A percentile compares a stretch with the other conserved stretches of the same genome.
These are phyloP conservation scores for Ptychodera flava DNA, from an alignment of 35 echinoderm and acorn worm species.

Conservation along the genomic window DNA sequence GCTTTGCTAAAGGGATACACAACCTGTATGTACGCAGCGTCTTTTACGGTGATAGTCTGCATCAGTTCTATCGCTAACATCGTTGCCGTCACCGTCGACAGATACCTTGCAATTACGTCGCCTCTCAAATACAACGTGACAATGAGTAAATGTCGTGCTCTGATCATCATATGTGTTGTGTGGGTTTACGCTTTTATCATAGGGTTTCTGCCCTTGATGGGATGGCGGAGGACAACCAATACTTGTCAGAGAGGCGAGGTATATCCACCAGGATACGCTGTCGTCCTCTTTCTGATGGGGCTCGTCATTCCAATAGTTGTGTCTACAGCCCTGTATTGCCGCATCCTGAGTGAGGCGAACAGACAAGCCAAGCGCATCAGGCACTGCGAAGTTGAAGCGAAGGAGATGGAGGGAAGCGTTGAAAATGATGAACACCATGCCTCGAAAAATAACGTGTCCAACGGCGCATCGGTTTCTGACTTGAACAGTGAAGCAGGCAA, in stretches of 20 bases:
- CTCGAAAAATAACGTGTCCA: neutral
- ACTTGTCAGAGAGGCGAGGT: neutral
- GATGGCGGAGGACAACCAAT: slow-evolving; percentile 22
- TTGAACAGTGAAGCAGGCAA: neutral
- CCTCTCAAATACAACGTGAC: slow-evolving; percentile 9
- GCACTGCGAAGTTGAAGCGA: neutral
- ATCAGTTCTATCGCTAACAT: slow-evolving; percentile 15
- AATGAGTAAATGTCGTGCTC: neutral
- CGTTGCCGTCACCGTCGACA: slow-evolving; percentile 19
- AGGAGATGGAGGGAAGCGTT: neutral
- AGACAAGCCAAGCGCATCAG: neutral
- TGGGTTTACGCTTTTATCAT: neutral
- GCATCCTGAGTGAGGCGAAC: neutral
- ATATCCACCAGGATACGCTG: neutral
- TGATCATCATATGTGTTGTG: neutral
- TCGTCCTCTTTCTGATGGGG: neutral
- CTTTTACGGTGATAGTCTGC: slow-evolving; percentile 21
- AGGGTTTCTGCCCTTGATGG: slow-evolving; percentile 61
- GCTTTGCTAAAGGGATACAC: slow-evolving; percentile 21
- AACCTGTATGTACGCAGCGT: slow-evolving; percentile 42
- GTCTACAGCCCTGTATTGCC: neutral
- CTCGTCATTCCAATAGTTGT: neutral
- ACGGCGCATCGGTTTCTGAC: neutral
- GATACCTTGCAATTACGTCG: slow-evolving; percentile 21
- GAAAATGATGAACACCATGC: neutral